Percentiles rank a stretch among this genome's conserved stretches.
Conservation (phyloP, 2,888 invertebrate genomes). For the Kuschelorhynchus macadamiae region DNA sequence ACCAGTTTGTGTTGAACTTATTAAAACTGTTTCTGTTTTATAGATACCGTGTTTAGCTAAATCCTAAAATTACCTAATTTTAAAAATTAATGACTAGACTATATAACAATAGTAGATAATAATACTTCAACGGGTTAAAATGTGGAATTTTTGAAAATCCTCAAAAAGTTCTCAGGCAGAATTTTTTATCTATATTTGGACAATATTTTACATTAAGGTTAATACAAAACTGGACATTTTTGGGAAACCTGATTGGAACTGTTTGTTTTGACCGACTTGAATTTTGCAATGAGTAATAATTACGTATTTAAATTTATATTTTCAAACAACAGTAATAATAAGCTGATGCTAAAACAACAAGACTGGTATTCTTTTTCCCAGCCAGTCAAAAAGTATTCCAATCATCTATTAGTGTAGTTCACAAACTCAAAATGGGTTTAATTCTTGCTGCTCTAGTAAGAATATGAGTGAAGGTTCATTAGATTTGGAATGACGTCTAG, state of each 20-base stretch:
- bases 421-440: too few species aligned
- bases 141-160: conserved; percentile 28
- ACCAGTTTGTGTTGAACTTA: too few species aligned
- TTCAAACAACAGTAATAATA: too few species aligned
- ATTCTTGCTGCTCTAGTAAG: too few species aligned
- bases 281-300: not conserved
- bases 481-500: too few species aligned
- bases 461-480: too few species aligned
- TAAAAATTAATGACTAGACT: conserved; percentile 34
- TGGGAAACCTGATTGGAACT: conserved; percentile 6
- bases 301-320: too few species aligned
- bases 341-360: not conserved
- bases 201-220: conserved; percentile 39
- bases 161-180: conserved; percentile 18
- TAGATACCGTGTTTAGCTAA: conserved; percentile 2
- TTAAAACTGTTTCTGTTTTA: not conserved
- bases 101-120: conserved; percentile 37
- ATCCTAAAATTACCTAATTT: conserved; percentile 19
- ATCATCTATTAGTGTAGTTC: not conserved
- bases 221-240: conserved; percentile 43
- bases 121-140: conserved; percentile 33
- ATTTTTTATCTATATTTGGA: conserved; percentile 36
- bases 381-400: not conserved
- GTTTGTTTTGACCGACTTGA: conserved; percentile 12
- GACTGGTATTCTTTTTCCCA: not conserved